Evolutionary conservation across 2,888 invertebrate genomes (phyloP), one percentile per base, ranked within the genome.

Genomic region (Pilophorus perplexus): DNA sequence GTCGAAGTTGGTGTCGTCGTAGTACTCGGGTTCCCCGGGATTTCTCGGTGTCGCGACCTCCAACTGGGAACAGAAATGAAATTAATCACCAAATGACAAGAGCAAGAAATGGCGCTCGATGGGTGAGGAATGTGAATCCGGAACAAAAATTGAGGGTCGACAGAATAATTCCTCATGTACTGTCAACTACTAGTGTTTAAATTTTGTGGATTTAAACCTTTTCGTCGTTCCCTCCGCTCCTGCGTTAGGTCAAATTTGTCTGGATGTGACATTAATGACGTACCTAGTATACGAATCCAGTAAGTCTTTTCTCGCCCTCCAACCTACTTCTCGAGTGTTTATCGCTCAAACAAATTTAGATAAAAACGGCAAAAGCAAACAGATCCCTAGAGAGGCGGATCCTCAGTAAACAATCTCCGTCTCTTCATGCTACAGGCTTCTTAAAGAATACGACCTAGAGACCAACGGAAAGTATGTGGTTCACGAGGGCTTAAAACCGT

Each of bases 1-100:
- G 55, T 62, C 62, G 37, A 46, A 62, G 2, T 27, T 18, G 3
- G 22, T 33, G 48, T 62, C 62, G 62, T 62, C 62, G 62, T 62
- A 62, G 18, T 52, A 52, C 28, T 44, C 46, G 3, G 46, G 22
- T 3, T 3, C 22, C 5, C 23, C 14, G 12, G 44, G n/a, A n/a
- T n/a, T 20, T 23, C 42, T 6, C 20, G 12, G 33, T 8, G 28
- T 27, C 22, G 37, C 48, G n/a, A 33, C 28, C 20, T 62, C 62
- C 62, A 62, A 48, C 62, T 62, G 62, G 1, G 48, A 62, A 6
- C 5, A 28, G 5, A 46, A 60, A 1, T 4, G 25, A 28, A 28
- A 54, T 16, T 6, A 28, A 8, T 3, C 3, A 2, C 6, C 2
- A 50, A 50, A 23, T 14, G 14, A 25, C 2, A 23, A 27, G 2